phyloP scores from a whole-genome alignment of 1,140 invertebrate genomes.

The Oscheius sp. region DNA sequence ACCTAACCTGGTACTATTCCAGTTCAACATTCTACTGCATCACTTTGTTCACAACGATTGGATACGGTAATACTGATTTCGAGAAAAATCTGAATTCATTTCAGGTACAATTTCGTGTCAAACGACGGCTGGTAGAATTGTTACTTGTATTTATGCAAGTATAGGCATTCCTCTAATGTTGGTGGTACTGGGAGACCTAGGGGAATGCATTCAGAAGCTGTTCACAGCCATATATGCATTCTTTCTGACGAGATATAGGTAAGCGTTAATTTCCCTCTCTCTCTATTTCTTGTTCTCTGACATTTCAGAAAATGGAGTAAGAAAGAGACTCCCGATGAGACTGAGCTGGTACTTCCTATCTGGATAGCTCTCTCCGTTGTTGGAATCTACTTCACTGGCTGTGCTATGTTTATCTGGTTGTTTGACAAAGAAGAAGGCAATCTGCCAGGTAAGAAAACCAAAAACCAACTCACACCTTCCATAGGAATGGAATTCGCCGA shows the following conservation, averaged over 20 bases:
- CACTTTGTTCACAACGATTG: slow-evolving; percentile 27
- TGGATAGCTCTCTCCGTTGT: slow-evolving; percentile 23
- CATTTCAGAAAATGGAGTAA: slow-evolving; percentile 15
- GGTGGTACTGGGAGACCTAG: slow-evolving; percentile 22
- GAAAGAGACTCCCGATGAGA: not conserved
- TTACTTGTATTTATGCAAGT: slow-evolving; percentile 23
- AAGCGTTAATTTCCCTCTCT: too few species aligned
- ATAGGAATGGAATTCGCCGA: slow-evolving; percentile 21
- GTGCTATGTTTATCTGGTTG: slow-evolving; percentile 2
- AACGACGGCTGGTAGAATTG: slow-evolving; percentile 7
- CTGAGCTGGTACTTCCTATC: slow-evolving; percentile 14
- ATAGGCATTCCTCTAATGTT: slow-evolving; percentile 28
- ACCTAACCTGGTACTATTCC: slow-evolving; percentile 26
- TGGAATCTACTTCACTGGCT: slow-evolving; percentile 3
- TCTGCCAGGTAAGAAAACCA: not conserved
- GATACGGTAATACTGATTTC: slow-evolving; percentile 9
- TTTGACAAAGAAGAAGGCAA: slow-evolving; percentile 24
- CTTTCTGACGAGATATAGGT: slow-evolving; percentile 7
- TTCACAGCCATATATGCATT: not conserved
- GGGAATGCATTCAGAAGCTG: slow-evolving; percentile 26
- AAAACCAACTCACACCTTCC: not conserved
- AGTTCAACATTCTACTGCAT: slow-evolving; percentile 26
- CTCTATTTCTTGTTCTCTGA: too few species aligned
- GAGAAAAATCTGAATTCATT: not conserved
- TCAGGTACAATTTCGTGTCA: slow-evolving; percentile 30